Conservation (phyloP, 1,140 invertebrate genomes). For the Chironomus tepperi region DNA sequence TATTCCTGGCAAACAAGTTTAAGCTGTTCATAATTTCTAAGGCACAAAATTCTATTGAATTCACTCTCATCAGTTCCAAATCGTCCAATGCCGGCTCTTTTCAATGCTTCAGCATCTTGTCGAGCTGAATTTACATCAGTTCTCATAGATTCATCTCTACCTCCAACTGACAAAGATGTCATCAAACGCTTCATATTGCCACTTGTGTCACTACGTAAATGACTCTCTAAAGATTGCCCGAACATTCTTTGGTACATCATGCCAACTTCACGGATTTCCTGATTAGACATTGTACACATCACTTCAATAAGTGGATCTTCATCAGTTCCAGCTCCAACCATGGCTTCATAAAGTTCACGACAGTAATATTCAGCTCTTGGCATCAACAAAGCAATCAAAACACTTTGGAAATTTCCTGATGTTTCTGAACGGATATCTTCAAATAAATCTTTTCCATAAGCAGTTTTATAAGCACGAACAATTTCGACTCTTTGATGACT, state of each 20-base stretch:
- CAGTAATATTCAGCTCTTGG: conserved; percentile 82
- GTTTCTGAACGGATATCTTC: conserved; percentile 86
- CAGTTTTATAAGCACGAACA: conserved; percentile 53
- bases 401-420: conserved; percentile 81
- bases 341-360: conserved; percentile 74
- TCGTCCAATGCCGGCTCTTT: conserved; percentile 43
- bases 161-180: conserved; percentile 51
- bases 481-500: conserved; percentile 58
- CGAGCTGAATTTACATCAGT: conserved; percentile 45
- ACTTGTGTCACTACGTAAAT: conserved; percentile 68
- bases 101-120: conserved; percentile 49
- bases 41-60: conserved; percentile 59
- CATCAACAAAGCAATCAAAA: conserved; percentile 80
- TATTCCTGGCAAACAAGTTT: conserved; percentile 59
- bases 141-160: conserved; percentile 42
- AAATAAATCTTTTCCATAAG: conserved; percentile 65
- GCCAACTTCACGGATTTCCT: conserved; percentile 56
- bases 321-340: conserved; percentile 72
- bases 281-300: conserved; percentile 77
- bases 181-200: conserved; percentile 68
- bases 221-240: conserved; percentile 60
- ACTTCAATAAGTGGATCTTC: conserved; percentile 84
- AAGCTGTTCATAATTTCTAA: conserved; percentile 58
- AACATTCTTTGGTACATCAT: conserved; percentile 45
- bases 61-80: conserved; percentile 49